A percentile compares a stretch with the other conserved stretches of the same genome.
Evolutionary conservation across 1,140 invertebrate species (phyloP).

Genomic region (Drosophila burlai): DNA sequence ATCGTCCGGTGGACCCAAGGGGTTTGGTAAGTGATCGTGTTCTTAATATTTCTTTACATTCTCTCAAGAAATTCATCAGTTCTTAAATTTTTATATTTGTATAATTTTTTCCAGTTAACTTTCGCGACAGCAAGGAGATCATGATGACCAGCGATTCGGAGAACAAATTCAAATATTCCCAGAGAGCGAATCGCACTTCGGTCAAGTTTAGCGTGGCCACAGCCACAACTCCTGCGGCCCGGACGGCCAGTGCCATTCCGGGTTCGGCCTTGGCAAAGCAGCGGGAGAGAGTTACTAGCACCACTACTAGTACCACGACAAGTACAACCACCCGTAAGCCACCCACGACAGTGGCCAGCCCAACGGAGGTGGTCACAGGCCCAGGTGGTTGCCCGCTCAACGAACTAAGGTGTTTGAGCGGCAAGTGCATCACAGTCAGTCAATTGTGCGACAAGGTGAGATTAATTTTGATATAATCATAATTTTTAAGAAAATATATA

Average conservation of each 20-base stretch:
- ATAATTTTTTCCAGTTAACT: constrained; percentile 65
- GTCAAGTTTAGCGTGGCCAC: constrained; percentile 53
- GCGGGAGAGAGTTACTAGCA: constrained; percentile 42
- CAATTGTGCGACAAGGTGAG: constrained; percentile 88
- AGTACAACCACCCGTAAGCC: not conserved
- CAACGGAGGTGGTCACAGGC: constrained; percentile 7
- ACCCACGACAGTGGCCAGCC: constrained; percentile 14
- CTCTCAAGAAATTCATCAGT: not conserved
- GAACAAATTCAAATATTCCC: constrained; percentile 85
- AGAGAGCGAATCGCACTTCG: constrained; percentile 61
- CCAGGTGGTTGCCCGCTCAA: constrained; percentile 85
- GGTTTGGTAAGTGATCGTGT: constrained; percentile 60
- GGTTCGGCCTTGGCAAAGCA: constrained; percentile 61
- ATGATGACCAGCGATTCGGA: constrained; percentile 86
- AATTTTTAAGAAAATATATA: not conserved
- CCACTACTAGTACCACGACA: constrained; percentile 13
- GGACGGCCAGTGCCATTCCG: constrained; percentile 69
- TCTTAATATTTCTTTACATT: not conserved
- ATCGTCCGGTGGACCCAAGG: constrained; percentile 54
- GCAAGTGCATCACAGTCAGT: constrained; percentile 87
- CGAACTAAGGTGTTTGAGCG: constrained; percentile 88
- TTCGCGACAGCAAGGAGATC: constrained; percentile 85
- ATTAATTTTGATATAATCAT: too few species aligned
- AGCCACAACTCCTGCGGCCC: constrained; percentile 57
- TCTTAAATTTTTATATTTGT: not conserved